A percentile compares a stretch with the other conserved stretches of the same genome.
Evolutionary conservation across 2,113 vertebrate species (phyloP).

Genomic region (Heterochromis multidens): DNA sequence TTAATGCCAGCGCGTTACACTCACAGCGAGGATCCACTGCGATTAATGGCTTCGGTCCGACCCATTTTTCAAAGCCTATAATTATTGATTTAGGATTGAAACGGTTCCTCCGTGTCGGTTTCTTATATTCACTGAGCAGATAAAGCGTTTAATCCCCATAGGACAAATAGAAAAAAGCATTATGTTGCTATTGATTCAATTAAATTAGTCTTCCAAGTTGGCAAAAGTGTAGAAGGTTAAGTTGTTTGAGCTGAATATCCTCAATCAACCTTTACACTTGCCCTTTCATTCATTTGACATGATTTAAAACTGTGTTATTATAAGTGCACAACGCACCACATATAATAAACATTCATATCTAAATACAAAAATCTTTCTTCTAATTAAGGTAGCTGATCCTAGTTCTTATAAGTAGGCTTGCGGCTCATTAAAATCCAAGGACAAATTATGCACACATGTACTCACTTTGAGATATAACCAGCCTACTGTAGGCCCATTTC

Average conservation of each 20-base stretch:
- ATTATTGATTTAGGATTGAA: conserved; percentile 4
- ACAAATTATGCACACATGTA: not conserved
- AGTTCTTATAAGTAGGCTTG: not conserved
- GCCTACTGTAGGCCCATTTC: not conserved
- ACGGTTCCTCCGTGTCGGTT: not conserved
- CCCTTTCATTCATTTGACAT: not conserved
- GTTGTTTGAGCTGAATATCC: not conserved
- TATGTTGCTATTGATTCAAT: not conserved
- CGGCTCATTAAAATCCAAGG: not conserved
- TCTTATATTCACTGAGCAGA: not conserved
- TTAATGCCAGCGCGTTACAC: conserved; percentile 3
- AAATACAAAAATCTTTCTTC: not conserved
- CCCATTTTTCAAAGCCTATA: not conserved
- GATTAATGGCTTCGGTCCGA: not conserved
- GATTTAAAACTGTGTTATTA: not conserved
- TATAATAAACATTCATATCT: not conserved
- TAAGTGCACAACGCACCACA: not conserved
- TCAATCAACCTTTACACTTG: not conserved
- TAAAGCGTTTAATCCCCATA: not conserved
- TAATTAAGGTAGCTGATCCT: not conserved
- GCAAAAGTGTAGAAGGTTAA: not conserved
- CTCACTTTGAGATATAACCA: not conserved
- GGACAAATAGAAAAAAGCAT: not conserved
- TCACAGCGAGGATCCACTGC: not conserved
- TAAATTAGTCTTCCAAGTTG: not conserved